Percentiles rank a stretch among this genome's conserved stretches.
These are phyloP conservation scores for Papilio protenor DNA, from an alignment of 2,888 invertebrate genomes.

Conservation along the genomic window DNA sequence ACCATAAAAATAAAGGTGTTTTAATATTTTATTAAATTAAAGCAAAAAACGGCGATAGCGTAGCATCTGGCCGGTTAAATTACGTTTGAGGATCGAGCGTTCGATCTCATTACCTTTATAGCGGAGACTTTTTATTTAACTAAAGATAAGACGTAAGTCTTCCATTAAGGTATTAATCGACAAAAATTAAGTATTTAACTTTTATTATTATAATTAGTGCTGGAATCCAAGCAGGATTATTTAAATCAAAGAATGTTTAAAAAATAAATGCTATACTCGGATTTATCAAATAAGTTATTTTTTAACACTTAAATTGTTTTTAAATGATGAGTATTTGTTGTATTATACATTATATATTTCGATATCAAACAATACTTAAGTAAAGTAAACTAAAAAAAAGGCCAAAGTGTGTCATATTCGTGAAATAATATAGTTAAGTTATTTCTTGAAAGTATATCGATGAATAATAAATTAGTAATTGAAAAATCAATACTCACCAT, in stretches of 20 bases:
- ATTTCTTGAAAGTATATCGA: slow-evolving; percentile 6
- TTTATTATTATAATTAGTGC: neutral
- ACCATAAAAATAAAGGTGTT: slow-evolving; percentile 63
- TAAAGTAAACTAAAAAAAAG: neutral
- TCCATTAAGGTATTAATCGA: neutral
- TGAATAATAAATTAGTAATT: slow-evolving; percentile 24
- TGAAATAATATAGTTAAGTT: neutral
- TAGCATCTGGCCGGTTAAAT: neutral
- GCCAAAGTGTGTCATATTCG: neutral
- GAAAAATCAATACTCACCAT: slow-evolving; percentile 85
- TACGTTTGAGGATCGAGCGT: neutral
- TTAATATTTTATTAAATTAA: slow-evolving; percentile 51
- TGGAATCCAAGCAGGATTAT: no score
- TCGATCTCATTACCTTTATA: neutral
- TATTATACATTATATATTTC: neutral
- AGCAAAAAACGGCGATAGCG: neutral
- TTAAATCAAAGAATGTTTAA: no score
- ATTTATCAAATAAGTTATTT: no score
- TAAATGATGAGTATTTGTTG: no score
- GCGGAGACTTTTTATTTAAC: slow-evolving; percentile 4
- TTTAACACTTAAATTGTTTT: no score
- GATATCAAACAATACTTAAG: neutral
- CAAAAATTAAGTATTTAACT: neutral
- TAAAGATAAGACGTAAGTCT: neutral
- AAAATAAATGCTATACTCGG: no score